Percentiles rank a stretch among this genome's conserved stretches.
These are phyloP conservation scores for Cynopterus sphinx DNA, from an alignment of 2,797 vertebrate genomes.

Conservation along the genomic window DNA sequence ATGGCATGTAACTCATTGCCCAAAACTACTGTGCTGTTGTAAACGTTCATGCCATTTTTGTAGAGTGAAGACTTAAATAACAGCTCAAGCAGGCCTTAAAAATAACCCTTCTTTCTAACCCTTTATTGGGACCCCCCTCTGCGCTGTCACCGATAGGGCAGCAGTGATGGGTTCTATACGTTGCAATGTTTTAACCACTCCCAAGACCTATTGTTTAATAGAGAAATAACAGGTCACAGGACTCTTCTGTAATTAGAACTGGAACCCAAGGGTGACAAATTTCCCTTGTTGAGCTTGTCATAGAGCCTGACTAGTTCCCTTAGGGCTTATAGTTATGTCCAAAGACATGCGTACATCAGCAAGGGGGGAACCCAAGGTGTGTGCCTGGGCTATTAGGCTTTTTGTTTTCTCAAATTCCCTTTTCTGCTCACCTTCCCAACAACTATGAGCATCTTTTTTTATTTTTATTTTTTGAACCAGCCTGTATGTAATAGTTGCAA, in stretches of 20 bases:
- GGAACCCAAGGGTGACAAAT: not conserved
- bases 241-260: not conserved
- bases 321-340: not conserved
- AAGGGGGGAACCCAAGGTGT: not conserved
- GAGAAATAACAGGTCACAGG: not conserved
- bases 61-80: not conserved
- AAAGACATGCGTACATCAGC: not conserved
- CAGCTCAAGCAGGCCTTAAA: not conserved
- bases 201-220: not conserved
- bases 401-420: not conserved
- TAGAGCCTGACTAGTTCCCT: too few species aligned
- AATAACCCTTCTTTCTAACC: not conserved
- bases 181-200: not conserved
- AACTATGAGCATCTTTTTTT: not conserved
- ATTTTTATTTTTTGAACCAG: not conserved
- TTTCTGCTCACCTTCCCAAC: not conserved
- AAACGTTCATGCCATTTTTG: not conserved
- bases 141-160: not conserved
- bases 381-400: not conserved
- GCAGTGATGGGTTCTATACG: not conserved
- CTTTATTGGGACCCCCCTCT: not conserved
- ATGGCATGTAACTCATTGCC: not conserved
- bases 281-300: not conserved
- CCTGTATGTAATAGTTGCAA: not conserved
- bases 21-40: not conserved